Conservation (phyloP, 2,797 vertebrate genomes). For the Pipistrellus pipistrellus region DNA sequence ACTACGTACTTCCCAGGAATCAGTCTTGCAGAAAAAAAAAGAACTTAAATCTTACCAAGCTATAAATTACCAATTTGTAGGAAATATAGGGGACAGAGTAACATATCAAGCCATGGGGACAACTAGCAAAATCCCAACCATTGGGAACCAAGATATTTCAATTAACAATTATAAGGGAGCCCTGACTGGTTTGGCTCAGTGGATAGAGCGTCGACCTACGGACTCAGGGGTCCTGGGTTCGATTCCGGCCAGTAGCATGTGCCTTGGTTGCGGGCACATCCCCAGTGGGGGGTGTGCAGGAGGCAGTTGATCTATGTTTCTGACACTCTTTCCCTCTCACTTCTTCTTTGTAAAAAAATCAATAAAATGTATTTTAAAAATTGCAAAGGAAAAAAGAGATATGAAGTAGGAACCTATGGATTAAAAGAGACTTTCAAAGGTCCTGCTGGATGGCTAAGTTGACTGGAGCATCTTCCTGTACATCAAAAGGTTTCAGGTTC, state of each 20-base stretch:
- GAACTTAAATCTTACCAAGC: neutral
- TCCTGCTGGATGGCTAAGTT: neutral
- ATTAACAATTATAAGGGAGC: neutral
- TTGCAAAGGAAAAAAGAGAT: neutral
- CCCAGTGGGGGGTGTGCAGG: too few species aligned
- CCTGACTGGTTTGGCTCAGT: too few species aligned
- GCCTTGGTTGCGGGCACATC: too few species aligned
- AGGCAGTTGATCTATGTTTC: too few species aligned
- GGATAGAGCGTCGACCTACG: too few species aligned
- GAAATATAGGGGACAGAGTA: neutral
- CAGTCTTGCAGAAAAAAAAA: constrained; percentile 1
- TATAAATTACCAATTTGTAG: neutral
- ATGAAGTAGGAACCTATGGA: neutral
- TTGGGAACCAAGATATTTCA: constrained; percentile 7
- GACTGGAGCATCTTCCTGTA: too few species aligned
- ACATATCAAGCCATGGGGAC: neutral
- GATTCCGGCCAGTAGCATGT: too few species aligned
- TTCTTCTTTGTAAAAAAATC: too few species aligned
- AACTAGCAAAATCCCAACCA: neutral
- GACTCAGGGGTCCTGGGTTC: too few species aligned
- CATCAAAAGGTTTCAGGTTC: neutral
- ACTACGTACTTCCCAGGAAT: neutral
- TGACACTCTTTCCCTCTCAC: too few species aligned
- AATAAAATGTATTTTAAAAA: neutral
- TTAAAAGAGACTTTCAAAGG: neutral